Percentiles rank a stretch among this genome's conserved stretches.
Conservation (phyloP, 2,888 invertebrate genomes). For the Luperina nickerlii region DNA sequence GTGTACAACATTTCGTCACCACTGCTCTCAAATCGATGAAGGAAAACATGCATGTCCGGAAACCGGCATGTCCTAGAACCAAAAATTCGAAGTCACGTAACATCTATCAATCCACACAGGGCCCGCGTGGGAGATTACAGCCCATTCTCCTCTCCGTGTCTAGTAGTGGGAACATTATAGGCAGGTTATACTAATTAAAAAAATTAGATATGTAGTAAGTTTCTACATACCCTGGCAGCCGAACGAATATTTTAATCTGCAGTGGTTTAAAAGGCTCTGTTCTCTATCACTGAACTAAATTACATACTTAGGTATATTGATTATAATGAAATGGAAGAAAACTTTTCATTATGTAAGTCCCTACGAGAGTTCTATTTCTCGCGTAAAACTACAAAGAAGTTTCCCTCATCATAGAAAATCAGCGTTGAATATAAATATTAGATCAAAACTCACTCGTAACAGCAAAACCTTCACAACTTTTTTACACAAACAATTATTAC, state of each 20-base stretch:
- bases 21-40: no score
- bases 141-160: no score
- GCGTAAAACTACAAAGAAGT: neutral
- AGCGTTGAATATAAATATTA: neutral
- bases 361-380: neutral
- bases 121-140: no score
- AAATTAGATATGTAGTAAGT: no score
- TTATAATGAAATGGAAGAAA: no score
- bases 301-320: neutral
- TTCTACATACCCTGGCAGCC: neutral
- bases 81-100: no score
- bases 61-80: no score
- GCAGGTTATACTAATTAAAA: no score
- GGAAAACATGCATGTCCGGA: no score
- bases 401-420: constrained; percentile 10
- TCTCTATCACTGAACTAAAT: neutral
- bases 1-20: no score
- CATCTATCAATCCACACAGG: no score
- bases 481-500: constrained; percentile 40
- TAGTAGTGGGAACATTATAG: no score
- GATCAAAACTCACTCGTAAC: constrained; percentile 10
- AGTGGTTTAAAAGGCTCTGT: neutral
- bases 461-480: constrained; percentile 26
- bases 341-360: neutral
- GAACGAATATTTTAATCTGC: neutral